Base-by-base conservation (phyloP, 53 echinoderm and acorn worm species). In the Patiria pectinifera region DNA sequence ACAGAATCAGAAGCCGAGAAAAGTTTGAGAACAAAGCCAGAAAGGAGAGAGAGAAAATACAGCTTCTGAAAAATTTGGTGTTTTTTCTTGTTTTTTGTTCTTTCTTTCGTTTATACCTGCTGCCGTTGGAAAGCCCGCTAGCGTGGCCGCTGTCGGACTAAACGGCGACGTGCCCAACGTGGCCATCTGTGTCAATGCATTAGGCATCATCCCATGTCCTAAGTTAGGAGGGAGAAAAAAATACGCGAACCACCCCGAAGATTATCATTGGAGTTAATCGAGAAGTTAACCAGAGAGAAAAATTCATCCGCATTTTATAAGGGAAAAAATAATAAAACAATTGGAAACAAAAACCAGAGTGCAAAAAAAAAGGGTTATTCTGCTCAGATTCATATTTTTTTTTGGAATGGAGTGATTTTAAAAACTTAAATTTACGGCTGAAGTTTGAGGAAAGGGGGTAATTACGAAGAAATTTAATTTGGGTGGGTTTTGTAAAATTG, bases 51-150 rank as follows among this genome's bases (percentile, higher is more conserved):
- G 81, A 82, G 35, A 76, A 86, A 22, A 80, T 23, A 53, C 61
- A 84, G 82, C 46, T 82, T 82, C 59, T 46, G 19, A 48, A 48
- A 21, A 35, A 35, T 35, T 35, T 35, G 35, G 35, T 35, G 35
- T 35, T 35, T 35, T 70, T 18, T 59, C 22, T 63, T 63, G 82
- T 58, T 14, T 66, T 15, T 69, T 15, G 15, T 45, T 63, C 66
- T 43, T 75, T 78, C 18, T 60, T 78, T 21, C n/a, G 76, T 19
- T 72, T 89, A 69, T 90, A 90, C 95, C 95, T 70, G 95, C 95
- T 22, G 94, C 94, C 16, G 94, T 85, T 16, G 94, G 94, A 14
- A 93, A 93, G 80, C 92, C 95, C 48, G 95, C 93, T 91, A 91
- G 87, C 47, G 83, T 82, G 13, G 83, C 89, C 45, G 93, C 91